Percentiles rank a stretch among this genome's conserved stretches.
phyloP scores from a whole-genome alignment of 2,888 invertebrate species.

The Subacronicta megacephala region DNA sequence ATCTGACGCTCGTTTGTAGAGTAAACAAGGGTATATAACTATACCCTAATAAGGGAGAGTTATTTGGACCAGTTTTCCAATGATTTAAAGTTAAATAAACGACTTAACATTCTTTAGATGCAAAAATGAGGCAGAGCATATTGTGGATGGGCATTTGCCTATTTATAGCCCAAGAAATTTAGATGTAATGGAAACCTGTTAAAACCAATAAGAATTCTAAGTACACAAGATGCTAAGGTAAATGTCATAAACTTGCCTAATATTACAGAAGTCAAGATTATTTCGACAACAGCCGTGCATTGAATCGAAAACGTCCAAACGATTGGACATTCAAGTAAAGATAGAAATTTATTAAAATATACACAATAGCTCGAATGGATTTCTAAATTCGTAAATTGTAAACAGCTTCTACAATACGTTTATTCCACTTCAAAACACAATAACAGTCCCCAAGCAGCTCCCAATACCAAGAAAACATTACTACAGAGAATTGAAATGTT shows the following conservation, averaged over 20 bases:
- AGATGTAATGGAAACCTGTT: conserved; percentile 7
- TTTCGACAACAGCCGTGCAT: conserved; percentile 28
- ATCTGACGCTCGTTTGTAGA: conserved; percentile 13
- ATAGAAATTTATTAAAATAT: conserved; percentile 38
- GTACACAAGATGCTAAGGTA: conserved; percentile 22
- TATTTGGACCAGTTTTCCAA: background rate
- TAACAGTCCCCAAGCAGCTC: conserved; percentile 26
- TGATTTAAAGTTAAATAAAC: background rate
- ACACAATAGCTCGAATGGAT: conserved; percentile 22
- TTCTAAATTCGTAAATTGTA: conserved; percentile 40
- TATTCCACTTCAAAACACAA: conserved; percentile 47
- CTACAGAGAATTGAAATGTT: conserved; percentile 49
- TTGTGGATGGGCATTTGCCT: background rate
- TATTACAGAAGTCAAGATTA: conserved; percentile 16
- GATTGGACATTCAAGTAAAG: conserved; percentile 27
- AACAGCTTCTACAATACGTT: conserved; percentile 37
- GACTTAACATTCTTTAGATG: background rate
- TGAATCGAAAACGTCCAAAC: conserved; percentile 22
- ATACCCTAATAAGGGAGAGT: background rate
- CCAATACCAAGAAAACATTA: conserved; percentile 37
- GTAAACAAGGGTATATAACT: conserved; percentile 34
- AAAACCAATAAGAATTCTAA: conserved; percentile 2
- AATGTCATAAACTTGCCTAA: conserved; percentile 14
- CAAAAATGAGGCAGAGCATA: background rate
- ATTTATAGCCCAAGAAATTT: background rate